phyloP scores from a whole-genome alignment of 2,113 vertebrate species.

The Vulpes vulpes region DNA sequence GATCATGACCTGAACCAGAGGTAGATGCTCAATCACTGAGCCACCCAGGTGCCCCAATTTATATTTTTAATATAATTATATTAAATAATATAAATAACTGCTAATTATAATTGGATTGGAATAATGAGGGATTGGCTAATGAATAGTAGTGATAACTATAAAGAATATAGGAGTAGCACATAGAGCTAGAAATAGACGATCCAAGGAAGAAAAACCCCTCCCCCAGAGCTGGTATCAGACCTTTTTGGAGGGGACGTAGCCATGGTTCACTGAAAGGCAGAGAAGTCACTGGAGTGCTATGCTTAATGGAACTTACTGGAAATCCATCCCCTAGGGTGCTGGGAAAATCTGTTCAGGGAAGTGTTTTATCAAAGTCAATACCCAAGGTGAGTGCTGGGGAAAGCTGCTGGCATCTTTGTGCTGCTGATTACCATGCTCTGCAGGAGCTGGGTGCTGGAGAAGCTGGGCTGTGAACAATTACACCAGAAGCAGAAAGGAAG shows the following conservation, averaged over 20 bases:
- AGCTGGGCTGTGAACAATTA: neutral
- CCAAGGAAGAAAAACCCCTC: neutral
- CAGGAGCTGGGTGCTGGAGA: neutral
- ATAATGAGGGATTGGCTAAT: neutral
- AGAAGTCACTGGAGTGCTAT: neutral
- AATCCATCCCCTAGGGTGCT: neutral
- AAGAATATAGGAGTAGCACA: neutral
- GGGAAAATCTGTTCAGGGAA: neutral
- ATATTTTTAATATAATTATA: neutral
- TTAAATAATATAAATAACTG: neutral
- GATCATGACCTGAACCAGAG: no score
- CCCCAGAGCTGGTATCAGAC: neutral
- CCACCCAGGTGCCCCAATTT: neutral
- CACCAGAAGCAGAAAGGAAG: neutral
- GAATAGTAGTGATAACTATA: neutral
- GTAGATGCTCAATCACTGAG: no score
- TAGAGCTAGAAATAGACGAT: neutral
- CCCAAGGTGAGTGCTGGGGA: neutral
- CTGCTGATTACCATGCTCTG: neutral
- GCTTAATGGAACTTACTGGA: slow-evolving; percentile 30
- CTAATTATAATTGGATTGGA: neutral
- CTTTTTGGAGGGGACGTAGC: neutral
- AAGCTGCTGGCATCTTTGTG: neutral
- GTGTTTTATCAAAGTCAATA: neutral
- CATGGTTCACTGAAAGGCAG: neutral